Percentiles rank a stretch among this genome's conserved stretches.
phyloP scores from a whole-genome alignment of 2,888 invertebrate species.

The Ichneumoninae sp. region DNA sequence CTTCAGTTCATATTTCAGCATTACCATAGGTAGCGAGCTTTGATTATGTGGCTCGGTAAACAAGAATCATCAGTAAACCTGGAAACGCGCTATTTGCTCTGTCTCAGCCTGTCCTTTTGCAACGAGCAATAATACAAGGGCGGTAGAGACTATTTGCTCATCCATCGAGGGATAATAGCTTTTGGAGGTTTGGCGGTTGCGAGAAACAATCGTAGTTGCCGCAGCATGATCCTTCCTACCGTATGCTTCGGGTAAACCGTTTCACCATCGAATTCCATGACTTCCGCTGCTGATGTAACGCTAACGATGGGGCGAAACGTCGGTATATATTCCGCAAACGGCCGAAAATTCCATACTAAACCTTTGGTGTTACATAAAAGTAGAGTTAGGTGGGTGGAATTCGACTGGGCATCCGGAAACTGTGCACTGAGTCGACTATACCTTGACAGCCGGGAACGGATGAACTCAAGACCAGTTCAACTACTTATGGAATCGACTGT shows the following conservation, averaged over 20 bases:
- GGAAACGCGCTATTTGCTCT: slow-evolving; percentile 40
- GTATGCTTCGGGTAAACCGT: slow-evolving; percentile 25
- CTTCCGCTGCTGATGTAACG: slow-evolving; percentile 61
- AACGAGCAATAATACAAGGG: slow-evolving; percentile 59
- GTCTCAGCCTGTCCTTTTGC: not conserved
- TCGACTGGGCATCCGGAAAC: not conserved
- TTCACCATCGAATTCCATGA: slow-evolving; percentile 54
- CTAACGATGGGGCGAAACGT: slow-evolving; percentile 50
- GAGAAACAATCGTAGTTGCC: not conserved
- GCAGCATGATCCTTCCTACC: slow-evolving; percentile 30
- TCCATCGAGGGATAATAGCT: slow-evolving; percentile 31
- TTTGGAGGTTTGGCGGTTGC: slow-evolving; percentile 50
- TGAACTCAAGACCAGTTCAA: no score
- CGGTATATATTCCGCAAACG: slow-evolving; percentile 55
- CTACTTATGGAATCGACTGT: no score
- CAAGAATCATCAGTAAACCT: slow-evolving; percentile 26
- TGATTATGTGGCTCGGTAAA: not conserved
- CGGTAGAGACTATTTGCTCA: slow-evolving; percentile 63
- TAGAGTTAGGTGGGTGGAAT: slow-evolving; percentile 64
- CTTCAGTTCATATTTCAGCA: not conserved
- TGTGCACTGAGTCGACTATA: not conserved
- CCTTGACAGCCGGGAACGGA: not conserved
- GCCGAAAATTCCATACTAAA: slow-evolving; percentile 37
- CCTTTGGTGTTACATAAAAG: slow-evolving; percentile 70
- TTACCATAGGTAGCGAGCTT: slow-evolving; percentile 1